A percentile compares a stretch with the other conserved stretches of the same genome.
phyloP scores from a whole-genome alignment of 2,113 vertebrate species.

The Spermophilus dauricus region DNA sequence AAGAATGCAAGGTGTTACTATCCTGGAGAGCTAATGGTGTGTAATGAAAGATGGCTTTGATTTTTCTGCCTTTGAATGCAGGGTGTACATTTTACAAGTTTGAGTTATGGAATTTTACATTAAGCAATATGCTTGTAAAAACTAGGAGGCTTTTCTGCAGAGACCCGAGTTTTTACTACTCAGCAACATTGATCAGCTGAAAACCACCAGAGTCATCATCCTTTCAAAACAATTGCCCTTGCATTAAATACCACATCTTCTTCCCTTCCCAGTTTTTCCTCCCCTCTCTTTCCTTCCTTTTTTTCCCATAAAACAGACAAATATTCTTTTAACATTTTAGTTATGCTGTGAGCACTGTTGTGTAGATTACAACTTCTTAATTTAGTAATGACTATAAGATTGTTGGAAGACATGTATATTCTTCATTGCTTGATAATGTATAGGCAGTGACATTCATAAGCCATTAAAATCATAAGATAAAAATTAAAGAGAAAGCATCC shows the following conservation, averaged over 20 bases:
- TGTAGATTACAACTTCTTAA: neutral
- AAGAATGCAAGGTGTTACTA: neutral
- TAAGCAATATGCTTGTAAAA: conserved; percentile 22
- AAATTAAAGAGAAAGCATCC: neutral
- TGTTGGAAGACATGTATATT: neutral
- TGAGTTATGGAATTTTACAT: conserved; percentile 6
- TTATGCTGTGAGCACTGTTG: neutral
- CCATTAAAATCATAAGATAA: conserved; percentile 12
- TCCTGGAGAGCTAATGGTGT: neutral
- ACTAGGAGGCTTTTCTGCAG: neutral
- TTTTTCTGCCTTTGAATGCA: conserved; percentile 51
- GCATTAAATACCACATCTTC: neutral
- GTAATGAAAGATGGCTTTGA: conserved; percentile 10
- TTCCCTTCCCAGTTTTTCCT: neutral
- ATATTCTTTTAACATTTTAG: neutral
- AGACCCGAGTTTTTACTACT: neutral
- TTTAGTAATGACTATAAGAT: neutral
- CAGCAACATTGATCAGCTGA: conserved; percentile 19
- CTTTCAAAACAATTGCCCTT: neutral
- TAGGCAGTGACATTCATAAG: neutral
- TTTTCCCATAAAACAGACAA: neutral
- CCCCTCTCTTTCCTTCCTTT: neutral
- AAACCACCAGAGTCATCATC: neutral
- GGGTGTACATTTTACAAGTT: neutral
- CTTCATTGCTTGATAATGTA: neutral